Conservation (phyloP, 2,797 vertebrate genomes). For the Prionace glauca region DNA sequence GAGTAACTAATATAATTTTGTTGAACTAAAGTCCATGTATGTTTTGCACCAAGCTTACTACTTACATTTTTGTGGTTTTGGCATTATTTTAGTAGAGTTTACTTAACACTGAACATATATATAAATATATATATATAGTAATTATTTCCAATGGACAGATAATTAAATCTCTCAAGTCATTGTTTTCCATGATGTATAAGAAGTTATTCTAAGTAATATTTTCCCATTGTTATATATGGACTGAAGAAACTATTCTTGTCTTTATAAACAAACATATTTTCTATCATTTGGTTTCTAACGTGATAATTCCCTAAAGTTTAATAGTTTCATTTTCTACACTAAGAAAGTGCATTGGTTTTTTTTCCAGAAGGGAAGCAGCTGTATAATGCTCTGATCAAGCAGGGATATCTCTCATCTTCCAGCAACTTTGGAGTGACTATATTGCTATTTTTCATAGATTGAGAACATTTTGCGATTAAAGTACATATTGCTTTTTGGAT, state of each 20-base stretch:
- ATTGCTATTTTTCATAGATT: background rate
- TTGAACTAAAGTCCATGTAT: constrained; percentile 28
- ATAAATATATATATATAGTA: background rate
- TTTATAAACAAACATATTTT: constrained; percentile 35
- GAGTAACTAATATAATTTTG: constrained; percentile 37
- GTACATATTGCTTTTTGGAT: background rate
- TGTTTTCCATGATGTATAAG: background rate
- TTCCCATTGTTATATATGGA: constrained; percentile 24
- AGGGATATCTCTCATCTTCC: background rate
- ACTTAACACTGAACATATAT: constrained; percentile 14
- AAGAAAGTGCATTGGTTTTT: background rate
- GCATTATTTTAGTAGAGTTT: constrained; percentile 27
- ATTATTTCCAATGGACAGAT: constrained; percentile 27
- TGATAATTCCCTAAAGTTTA: background rate
- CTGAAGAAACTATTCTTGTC: constrained; percentile 30
- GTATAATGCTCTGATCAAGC: background rate
- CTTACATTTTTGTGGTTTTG: constrained; percentile 28
- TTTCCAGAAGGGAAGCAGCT: background rate
- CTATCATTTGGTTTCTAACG: constrained; percentile 28
- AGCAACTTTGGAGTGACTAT: background rate
- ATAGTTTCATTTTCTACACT: background rate
- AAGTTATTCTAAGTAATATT: constrained; percentile 29
- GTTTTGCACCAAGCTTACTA: constrained; percentile 35
- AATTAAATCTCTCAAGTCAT: background rate
- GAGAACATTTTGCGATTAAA: background rate